These are phyloP conservation scores for Mola mola DNA, from an alignment of 2,113 vertebrate genomes.

Conservation along the genomic window DNA sequence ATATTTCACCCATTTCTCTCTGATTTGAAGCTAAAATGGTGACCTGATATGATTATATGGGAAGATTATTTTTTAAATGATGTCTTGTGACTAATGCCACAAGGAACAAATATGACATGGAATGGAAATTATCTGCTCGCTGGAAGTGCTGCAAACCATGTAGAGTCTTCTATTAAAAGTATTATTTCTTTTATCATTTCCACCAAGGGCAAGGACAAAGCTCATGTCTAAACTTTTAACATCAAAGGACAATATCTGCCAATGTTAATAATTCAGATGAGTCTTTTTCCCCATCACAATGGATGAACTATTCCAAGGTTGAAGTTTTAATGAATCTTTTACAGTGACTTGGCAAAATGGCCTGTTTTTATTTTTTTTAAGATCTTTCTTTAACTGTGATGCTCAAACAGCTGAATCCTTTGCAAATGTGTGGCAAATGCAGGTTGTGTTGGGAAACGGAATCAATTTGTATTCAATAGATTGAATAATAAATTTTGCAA, in stretches of 20 bases:
- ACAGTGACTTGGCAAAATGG: too few species aligned
- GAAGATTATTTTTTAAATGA: background rate
- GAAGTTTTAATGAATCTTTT: too few species aligned
- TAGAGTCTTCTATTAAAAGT: too few species aligned
- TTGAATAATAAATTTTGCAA: slow-evolving; percentile 12
- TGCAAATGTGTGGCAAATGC: background rate
- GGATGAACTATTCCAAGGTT: too few species aligned
- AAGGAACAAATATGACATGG: background rate
- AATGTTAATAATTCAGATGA: too few species aligned
- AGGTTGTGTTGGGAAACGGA: background rate
- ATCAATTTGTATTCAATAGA: slow-evolving; percentile 4
- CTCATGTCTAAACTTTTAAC: background rate
- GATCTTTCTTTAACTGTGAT: slow-evolving; percentile 17
- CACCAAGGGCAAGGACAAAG: background rate
- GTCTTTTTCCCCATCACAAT: too few species aligned
- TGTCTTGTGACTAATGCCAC: background rate
- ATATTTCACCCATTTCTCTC: slow-evolving; percentile 3
- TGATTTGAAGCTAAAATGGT: slow-evolving; percentile 16
- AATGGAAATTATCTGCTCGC: too few species aligned
- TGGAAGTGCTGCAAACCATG: too few species aligned
- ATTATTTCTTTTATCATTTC: too few species aligned
- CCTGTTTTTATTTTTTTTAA: too few species aligned
- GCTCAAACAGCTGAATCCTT: slow-evolving; percentile 11
- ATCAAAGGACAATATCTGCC: too few species aligned
- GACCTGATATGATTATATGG: too few species aligned